Evolutionary conservation across 2,797 vertebrate genomes (phyloP).

Genomic region (Chromobotia macracanthus): DNA sequence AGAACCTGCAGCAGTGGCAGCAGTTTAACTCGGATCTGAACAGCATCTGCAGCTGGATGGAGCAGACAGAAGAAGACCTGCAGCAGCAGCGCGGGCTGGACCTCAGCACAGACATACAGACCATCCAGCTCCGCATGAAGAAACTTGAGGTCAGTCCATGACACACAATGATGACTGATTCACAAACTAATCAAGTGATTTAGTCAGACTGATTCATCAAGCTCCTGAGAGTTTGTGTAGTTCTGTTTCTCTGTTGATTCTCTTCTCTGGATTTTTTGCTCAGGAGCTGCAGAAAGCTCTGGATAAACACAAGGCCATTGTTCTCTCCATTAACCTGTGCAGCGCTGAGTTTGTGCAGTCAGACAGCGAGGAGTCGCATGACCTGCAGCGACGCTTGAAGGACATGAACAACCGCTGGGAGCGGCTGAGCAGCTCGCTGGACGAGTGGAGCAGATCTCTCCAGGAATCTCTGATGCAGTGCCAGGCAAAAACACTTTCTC

Average conservation of each 20-base stretch:
- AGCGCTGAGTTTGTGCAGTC: constrained; percentile 90
- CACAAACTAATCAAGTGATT: neutral
- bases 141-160: constrained; percentile 90
- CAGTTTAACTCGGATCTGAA: constrained; percentile 92
- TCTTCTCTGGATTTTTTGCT: neutral
- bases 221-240: neutral
- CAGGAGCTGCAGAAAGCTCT: constrained; percentile 93
- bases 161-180: constrained; percentile 71
- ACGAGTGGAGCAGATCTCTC: constrained; percentile 87
- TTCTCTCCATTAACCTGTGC: constrained; percentile 95
- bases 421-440: constrained; percentile 81
- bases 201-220: neutral
- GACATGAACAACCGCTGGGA: constrained; percentile 93
- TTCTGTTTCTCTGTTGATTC: neutral
- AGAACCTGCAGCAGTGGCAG: constrained; percentile 94
- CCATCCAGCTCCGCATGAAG: constrained; percentile 89
- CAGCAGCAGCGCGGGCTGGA: constrained; percentile 78
- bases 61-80: constrained; percentile 86
- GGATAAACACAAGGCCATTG: constrained; percentile 91
- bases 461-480: constrained; percentile 95
- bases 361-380: constrained; percentile 82
- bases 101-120: constrained; percentile 87
- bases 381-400: constrained; percentile 84
- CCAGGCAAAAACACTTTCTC: constrained; percentile 77
- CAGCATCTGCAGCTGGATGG: constrained; percentile 85